A percentile compares a stretch with the other conserved stretches of the same genome.
phyloP scores from a whole-genome alignment of 2,113 vertebrate species.

The Poeciliopsis retropinna region DNA sequence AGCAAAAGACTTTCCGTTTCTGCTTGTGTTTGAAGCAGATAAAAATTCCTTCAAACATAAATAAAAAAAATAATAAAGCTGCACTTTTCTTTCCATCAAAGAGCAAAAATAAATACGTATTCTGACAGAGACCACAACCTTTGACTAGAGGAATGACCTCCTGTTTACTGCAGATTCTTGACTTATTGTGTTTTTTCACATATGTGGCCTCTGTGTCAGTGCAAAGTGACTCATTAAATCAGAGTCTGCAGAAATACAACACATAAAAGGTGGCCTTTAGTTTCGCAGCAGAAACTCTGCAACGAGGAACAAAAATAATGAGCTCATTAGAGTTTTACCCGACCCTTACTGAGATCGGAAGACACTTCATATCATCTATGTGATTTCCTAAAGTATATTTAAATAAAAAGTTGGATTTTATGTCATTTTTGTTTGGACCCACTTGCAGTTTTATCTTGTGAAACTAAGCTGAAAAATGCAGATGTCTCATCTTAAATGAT shows the following conservation, averaged over 20 bases:
- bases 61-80: slow-evolving; percentile 9
- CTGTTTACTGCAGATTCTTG: slow-evolving; percentile 37
- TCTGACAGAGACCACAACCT: slow-evolving; percentile 52
- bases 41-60: neutral
- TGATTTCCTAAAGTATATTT: too few species aligned
- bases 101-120: slow-evolving; percentile 47
- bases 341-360: too few species aligned
- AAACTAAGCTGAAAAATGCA: neutral
- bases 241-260: neutral
- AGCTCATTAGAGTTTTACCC: neutral
- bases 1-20: too few species aligned
- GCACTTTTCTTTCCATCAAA: neutral
- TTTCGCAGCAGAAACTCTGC: neutral
- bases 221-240: slow-evolving; percentile 8
- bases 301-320: neutral
- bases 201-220: slow-evolving; percentile 58
- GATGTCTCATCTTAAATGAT: neutral
- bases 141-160: neutral
- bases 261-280: neutral
- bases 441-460: neutral
- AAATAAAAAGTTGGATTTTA: too few species aligned
- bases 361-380: too few species aligned
- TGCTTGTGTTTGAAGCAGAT: neutral
- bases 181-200: slow-evolving; percentile 41
- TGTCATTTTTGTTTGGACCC: too few species aligned